phyloP scores from a whole-genome alignment of 2,888 invertebrate species.

The Criorhina ranunculi region DNA sequence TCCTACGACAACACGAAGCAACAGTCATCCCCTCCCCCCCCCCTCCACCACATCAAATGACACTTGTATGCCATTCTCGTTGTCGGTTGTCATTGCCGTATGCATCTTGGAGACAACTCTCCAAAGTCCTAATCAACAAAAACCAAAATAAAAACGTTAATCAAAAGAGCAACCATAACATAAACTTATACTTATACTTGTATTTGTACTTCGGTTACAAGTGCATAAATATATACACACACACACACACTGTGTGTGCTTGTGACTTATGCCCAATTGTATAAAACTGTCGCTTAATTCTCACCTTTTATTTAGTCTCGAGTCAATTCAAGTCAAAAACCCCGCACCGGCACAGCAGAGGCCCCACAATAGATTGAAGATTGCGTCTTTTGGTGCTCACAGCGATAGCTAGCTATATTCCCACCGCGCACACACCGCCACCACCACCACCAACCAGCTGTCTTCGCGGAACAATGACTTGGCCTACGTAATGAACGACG shows the following conservation, averaged over 20 bases:
- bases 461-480: neutral
- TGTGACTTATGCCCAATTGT: slow-evolving; percentile 43
- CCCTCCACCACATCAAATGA: neutral
- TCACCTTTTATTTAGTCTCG: slow-evolving; percentile 70
- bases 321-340: slow-evolving; percentile 44
- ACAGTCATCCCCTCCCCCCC: neutral
- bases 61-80: neutral
- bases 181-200: slow-evolving; percentile 31
- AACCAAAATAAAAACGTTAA: slow-evolving; percentile 59
- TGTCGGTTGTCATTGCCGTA: neutral
- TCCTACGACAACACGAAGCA: slow-evolving; percentile 60
- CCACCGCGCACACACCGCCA: slow-evolving; percentile 2
- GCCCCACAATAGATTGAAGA: slow-evolving; percentile 51
- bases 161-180: slow-evolving; percentile 65
- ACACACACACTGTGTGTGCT: neutral
- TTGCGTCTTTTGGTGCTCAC: slow-evolving; percentile 43
- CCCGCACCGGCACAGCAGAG: slow-evolving; percentile 21
- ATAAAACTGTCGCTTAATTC: slow-evolving; percentile 70
- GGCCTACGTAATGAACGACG: slow-evolving; percentile 24
- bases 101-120: slow-evolving; percentile 38
- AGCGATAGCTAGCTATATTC: slow-evolving; percentile 43
- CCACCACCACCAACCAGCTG: too few relatives aligned
- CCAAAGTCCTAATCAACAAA: slow-evolving; percentile 50
- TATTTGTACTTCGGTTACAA: too few relatives aligned
- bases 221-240: too few relatives aligned